Percentiles rank a stretch among this genome's conserved stretches.
phyloP scores from a whole-genome alignment of 2,113 vertebrate genomes.

The Chaenogobius annularis region DNA sequence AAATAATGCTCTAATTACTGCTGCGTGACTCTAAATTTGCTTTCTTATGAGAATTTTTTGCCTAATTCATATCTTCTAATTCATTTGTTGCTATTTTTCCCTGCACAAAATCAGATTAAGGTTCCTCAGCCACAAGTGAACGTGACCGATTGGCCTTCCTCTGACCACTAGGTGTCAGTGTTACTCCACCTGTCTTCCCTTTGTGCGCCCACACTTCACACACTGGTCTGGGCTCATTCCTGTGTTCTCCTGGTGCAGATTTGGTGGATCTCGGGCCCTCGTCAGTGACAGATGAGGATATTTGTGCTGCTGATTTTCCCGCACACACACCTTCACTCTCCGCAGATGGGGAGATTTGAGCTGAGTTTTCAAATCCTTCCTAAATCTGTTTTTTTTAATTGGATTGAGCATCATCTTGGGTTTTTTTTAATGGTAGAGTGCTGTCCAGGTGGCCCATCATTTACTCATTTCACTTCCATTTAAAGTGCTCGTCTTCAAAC shows the following conservation, averaged over 20 bases:
- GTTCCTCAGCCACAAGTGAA: not conserved
- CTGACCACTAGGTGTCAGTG: slow-evolving; percentile 67
- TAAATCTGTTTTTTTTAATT: slow-evolving; percentile 18
- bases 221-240: not conserved
- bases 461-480: slow-evolving; percentile 1
- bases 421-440: slow-evolving; percentile 7
- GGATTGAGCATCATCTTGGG: not conserved
- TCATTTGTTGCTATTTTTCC: too few relatives aligned
- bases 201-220: not conserved
- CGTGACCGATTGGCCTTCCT: not conserved
- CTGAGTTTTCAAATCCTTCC: slow-evolving; percentile 29
- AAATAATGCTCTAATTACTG: too few relatives aligned
- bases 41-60: too few relatives aligned
- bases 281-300: slow-evolving; percentile 32
- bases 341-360: slow-evolving; percentile 55
- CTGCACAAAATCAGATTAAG: too few relatives aligned
- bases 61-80: too few relatives aligned
- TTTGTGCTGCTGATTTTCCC: slow-evolving; percentile 42
- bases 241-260: slow-evolving; percentile 17
- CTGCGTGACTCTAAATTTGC: too few relatives aligned
- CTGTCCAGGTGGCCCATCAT: not conserved
- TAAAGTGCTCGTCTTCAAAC: slow-evolving; percentile 2
- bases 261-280: slow-evolving; percentile 38
- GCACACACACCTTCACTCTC: slow-evolving; percentile 35
- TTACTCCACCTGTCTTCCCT: slow-evolving; percentile 19